Evolutionary conservation across 2,888 invertebrate genomes (phyloP).

Genomic region (Matsumyia berberina): DNA sequence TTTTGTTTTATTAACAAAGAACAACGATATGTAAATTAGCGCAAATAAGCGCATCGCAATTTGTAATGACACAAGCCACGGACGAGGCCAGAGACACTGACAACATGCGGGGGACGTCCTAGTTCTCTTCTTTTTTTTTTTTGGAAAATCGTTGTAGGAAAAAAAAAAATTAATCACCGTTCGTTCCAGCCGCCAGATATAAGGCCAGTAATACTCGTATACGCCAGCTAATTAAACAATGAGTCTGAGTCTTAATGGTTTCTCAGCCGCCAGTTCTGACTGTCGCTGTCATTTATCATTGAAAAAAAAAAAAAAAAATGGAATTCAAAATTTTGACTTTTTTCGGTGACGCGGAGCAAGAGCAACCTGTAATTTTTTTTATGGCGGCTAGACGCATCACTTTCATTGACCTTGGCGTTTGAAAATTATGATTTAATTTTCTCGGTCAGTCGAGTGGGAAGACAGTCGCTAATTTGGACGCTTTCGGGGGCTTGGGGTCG

Average conservation of each 20-base stretch:
- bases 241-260: slow-evolving; percentile 52
- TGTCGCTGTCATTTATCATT: slow-evolving; percentile 62
- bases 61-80: slow-evolving; percentile 68
- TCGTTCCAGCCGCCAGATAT: slow-evolving; percentile 62
- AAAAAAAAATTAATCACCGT: slow-evolving; percentile 64
- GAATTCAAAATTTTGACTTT: slow-evolving; percentile 7
- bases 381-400: slow-evolving; percentile 54
- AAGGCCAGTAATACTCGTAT: slow-evolving; percentile 26
- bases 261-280: slow-evolving; percentile 44
- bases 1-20: slow-evolving; percentile 42
- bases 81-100: slow-evolving; percentile 10
- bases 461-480: background rate
- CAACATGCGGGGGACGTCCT: slow-evolving; percentile 14
- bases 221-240: slow-evolving; percentile 73
- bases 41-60: slow-evolving; percentile 74
- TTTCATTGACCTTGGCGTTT: slow-evolving; percentile 43
- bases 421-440: background rate
- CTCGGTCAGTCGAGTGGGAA: slow-evolving; percentile 1
- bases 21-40: slow-evolving; percentile 74
- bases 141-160: slow-evolving; percentile 40
- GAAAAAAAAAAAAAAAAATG: slow-evolving; percentile 19
- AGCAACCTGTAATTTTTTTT: slow-evolving; percentile 44
- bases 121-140: slow-evolving; percentile 14
- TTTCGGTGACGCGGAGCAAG: background rate
- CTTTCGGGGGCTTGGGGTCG: background rate